phyloP scores from a whole-genome alignment of 2,113 vertebrate species.

The Empidonax traillii region DNA sequence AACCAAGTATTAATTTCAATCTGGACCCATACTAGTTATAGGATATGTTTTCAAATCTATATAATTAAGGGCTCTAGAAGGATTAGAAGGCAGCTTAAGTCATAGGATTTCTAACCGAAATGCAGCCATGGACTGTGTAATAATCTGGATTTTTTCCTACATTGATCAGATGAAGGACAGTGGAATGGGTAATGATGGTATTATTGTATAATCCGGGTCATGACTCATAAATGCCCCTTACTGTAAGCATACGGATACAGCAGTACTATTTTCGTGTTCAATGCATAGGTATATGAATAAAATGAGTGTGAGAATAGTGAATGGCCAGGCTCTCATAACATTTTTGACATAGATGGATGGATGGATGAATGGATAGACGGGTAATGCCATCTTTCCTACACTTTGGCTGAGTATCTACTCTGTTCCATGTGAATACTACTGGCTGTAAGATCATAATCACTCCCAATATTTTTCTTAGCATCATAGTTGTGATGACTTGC shows the following conservation, averaged over 20 bases:
- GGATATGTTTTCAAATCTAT: slow-evolving; percentile 49
- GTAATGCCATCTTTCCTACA: neutral
- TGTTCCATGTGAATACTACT: neutral
- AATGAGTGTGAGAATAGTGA: neutral
- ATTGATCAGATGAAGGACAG: neutral
- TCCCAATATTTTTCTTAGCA: neutral
- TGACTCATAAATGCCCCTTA: slow-evolving; percentile 28
- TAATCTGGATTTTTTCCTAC: slow-evolving; percentile 53
- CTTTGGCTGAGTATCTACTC: neutral
- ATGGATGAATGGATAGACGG: neutral
- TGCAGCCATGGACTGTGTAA: slow-evolving; percentile 24
- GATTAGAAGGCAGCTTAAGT: slow-evolving; percentile 47
- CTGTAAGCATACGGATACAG: neutral
- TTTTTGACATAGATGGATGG: neutral
- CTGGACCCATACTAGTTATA: slow-evolving; percentile 35
- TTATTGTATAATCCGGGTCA: neutral
- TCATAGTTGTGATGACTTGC: neutral
- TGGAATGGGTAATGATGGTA: neutral
- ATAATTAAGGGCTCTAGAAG: slow-evolving; percentile 62
- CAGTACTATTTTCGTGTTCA: neutral
- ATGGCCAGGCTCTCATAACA: neutral
- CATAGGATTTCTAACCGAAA: slow-evolving; percentile 40
- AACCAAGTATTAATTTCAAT: slow-evolving; percentile 46
- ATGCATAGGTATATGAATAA: neutral
- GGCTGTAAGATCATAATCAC: neutral